Conservation (phyloP, 2,888 invertebrate species). For the Cheiracanthium punctorium region DNA sequence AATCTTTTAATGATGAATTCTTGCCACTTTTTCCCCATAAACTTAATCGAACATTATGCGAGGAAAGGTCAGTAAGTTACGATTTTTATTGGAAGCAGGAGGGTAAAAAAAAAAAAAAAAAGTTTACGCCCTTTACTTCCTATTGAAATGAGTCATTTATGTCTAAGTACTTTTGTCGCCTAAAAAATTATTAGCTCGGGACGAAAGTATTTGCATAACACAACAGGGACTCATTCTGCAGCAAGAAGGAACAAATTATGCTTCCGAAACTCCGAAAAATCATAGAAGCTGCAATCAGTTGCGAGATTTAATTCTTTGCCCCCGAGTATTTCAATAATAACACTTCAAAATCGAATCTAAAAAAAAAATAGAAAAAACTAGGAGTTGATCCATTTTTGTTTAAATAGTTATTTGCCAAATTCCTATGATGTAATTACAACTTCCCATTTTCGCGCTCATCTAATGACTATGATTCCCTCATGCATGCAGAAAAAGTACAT, state of each 20-base stretch:
- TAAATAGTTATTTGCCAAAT: neutral
- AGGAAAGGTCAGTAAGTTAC: conserved; percentile 60
- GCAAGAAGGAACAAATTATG: conserved; percentile 52
- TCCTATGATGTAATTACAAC: neutral
- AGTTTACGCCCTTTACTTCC: conserved; percentile 20
- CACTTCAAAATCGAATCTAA: conserved; percentile 24
- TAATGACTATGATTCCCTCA: too few species aligned
- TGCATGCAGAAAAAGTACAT: too few species aligned
- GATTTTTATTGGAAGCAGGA: conserved; percentile 46
- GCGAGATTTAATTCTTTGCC: conserved; percentile 63
- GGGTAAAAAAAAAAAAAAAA: too few species aligned
- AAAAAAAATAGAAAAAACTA: too few species aligned
- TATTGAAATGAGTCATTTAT: conserved; percentile 58
- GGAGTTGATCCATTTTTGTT: neutral
- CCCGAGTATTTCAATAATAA: conserved; percentile 51
- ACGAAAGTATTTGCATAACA: conserved; percentile 48
- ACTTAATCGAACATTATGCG: conserved; percentile 60
- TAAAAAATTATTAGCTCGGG: conserved; percentile 52
- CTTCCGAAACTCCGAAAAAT: conserved; percentile 44
- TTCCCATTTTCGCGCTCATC: neutral
- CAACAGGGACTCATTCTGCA: conserved; percentile 60
- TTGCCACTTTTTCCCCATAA: conserved; percentile 44
- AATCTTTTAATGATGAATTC: conserved; percentile 69
- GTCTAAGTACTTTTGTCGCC: conserved; percentile 55
- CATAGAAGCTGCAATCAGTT: conserved; percentile 55